Percentiles rank a stretch among this genome's conserved stretches.
phyloP scores from a whole-genome alignment of 2,113 vertebrate species.

The Tupaia chinensis region DNA sequence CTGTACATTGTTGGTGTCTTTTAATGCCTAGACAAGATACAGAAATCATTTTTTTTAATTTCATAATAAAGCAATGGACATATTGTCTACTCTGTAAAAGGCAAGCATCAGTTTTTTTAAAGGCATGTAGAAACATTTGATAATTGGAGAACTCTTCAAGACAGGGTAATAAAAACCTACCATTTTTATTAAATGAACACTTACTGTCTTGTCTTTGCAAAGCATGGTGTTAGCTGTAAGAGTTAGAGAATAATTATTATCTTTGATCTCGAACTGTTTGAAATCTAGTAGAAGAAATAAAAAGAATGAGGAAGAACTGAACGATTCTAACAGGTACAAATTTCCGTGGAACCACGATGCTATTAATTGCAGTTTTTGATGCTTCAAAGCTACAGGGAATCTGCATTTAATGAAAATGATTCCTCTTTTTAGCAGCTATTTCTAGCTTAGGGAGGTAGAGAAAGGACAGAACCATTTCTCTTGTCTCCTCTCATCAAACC shows the following conservation, averaged over 20 bases:
- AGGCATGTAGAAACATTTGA: background rate
- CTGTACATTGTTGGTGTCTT: background rate
- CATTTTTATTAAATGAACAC: background rate
- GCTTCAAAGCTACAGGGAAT: background rate
- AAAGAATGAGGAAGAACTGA: background rate
- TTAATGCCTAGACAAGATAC: background rate
- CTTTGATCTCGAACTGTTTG: background rate
- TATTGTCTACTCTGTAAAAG: background rate
- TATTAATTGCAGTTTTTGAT: background rate
- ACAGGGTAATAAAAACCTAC: background rate
- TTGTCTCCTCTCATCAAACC: background rate
- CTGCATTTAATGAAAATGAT: background rate
- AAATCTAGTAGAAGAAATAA: background rate
- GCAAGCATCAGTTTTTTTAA: background rate
- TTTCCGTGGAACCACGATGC: background rate
- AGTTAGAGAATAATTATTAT: background rate
- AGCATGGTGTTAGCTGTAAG: background rate
- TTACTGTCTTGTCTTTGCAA: background rate
- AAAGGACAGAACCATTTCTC: background rate
- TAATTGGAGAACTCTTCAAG: background rate
- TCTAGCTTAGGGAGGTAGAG: background rate
- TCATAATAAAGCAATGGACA: background rate
- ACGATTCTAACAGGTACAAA: background rate
- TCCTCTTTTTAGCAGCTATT: background rate
- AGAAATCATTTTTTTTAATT: background rate